Percentiles rank a stretch among this genome's conserved stretches.
These are phyloP conservation scores for Harlomillsia oculata DNA, from an alignment of 1,140 invertebrate species.

Conservation along the genomic window DNA sequence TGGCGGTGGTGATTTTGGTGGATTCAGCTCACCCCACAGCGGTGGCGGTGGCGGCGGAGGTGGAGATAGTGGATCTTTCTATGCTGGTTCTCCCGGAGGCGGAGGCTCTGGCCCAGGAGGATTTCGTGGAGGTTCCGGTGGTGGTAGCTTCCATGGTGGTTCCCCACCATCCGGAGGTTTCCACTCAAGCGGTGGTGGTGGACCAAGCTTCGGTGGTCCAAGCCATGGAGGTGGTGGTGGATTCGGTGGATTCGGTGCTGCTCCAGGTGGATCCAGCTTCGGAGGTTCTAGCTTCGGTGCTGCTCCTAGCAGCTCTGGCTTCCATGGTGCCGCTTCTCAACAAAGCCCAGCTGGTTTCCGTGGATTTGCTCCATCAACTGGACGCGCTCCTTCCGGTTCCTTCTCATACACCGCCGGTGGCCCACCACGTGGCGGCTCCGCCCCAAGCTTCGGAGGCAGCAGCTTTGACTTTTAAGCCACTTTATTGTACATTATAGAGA, in stretches of 20 bases:
- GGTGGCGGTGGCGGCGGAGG: conserved; percentile 14
- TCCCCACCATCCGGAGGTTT: background rate
- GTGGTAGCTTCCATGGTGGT: background rate
- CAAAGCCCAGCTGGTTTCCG: background rate
- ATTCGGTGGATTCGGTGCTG: no score
- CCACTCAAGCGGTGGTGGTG: no score
- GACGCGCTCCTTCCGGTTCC: no score
- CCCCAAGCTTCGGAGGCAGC: conserved; percentile 1
- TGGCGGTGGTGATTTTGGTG: background rate
- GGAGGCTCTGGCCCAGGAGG: background rate
- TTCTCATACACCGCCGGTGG: background rate
- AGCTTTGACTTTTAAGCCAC: no score
- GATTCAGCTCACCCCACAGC: background rate
- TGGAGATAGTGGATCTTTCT: conserved; percentile 17
- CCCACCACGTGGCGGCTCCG: background rate
- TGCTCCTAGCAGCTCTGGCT: background rate
- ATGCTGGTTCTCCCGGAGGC: conserved; percentile 24
- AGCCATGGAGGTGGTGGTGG: conserved; percentile 10
- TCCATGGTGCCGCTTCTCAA: background rate
- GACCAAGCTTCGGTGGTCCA: no score
- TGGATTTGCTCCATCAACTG: background rate
- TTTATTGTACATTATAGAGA: no score
- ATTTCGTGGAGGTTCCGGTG: background rate
- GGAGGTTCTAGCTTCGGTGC: conserved; percentile 5
- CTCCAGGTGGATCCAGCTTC: background rate